These are phyloP conservation scores for Pristionchus entomophagus DNA, from an alignment of 2,888 invertebrate genomes.

Conservation along the genomic window DNA sequence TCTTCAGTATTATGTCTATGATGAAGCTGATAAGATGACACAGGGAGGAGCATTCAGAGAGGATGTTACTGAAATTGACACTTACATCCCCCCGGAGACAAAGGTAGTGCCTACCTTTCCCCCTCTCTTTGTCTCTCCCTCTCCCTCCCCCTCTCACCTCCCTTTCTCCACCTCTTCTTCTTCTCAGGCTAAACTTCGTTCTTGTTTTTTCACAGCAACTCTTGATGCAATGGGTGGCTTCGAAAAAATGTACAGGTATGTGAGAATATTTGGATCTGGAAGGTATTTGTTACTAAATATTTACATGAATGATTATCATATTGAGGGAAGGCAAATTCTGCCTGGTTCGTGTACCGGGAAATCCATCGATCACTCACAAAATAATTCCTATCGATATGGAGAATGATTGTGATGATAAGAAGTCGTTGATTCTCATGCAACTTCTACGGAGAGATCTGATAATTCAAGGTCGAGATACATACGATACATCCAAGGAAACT, in stretches of 20 bases:
- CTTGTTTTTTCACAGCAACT: slow-evolving; percentile 37
- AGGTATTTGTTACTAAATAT: not conserved
- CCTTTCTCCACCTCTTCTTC: too few relatives aligned
- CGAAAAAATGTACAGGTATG: slow-evolving; percentile 24
- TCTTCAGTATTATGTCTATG: slow-evolving; percentile 23
- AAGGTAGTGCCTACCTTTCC: not conserved
- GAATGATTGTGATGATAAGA: not conserved
- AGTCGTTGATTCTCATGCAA: not conserved
- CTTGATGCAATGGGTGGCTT: not conserved
- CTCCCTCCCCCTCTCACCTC: not conserved
- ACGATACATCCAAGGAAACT: not conserved
- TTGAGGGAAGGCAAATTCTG: not conserved
- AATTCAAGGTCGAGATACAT: not conserved
- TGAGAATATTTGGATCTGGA: not conserved
- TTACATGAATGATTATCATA: not conserved
- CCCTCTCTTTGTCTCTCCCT: not conserved
- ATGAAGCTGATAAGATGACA: slow-evolving; percentile 46
- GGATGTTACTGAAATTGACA: not conserved
- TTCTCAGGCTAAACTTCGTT: slow-evolving; percentile 4
- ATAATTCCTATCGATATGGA: slow-evolving; percentile 10
- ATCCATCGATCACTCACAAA: slow-evolving; percentile 12
- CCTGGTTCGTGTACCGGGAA: not conserved
- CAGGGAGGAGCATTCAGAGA: slow-evolving; percentile 22
- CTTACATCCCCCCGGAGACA: not conserved
- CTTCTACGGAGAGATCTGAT: slow-evolving; percentile 18